A percentile compares a stretch with the other conserved stretches of the same genome.
Conservation (phyloP, 1,140 invertebrate genomes). For the Protaetia brevitarsis region DNA sequence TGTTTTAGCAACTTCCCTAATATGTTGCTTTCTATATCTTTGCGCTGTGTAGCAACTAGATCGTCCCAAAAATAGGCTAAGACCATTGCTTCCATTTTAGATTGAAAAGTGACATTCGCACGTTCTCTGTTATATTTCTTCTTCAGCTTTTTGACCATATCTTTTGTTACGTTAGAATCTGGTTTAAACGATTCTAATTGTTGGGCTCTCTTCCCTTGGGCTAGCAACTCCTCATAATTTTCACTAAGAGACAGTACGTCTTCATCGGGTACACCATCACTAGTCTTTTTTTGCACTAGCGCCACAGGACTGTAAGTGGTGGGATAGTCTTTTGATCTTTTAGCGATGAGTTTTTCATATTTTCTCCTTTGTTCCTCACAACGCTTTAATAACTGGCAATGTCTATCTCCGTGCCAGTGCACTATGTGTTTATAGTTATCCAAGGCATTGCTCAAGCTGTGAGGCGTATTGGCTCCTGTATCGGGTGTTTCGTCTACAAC, state of each 20-base stretch:
- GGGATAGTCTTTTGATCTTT: background rate
- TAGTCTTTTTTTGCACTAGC: background rate
- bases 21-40: slow-evolving; percentile 51
- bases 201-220: slow-evolving; percentile 27
- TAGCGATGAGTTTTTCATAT: slow-evolving; percentile 35
- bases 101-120: slow-evolving; percentile 34
- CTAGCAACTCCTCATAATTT: slow-evolving; percentile 34
- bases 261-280: background rate
- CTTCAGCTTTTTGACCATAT: slow-evolving; percentile 43
- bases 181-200: slow-evolving; percentile 26
- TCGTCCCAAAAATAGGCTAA: slow-evolving; percentile 47
- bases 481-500: too few relatives aligned
- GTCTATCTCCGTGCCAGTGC: slow-evolving; percentile 55
- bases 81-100: slow-evolving; percentile 43
- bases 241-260: slow-evolving; percentile 1
- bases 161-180: slow-evolving; percentile 30
- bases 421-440: slow-evolving; percentile 51
- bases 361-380: slow-evolving; percentile 34
- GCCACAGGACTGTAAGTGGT: background rate
- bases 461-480: too few relatives aligned
- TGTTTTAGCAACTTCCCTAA: slow-evolving; percentile 56
- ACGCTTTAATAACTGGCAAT: slow-evolving; percentile 37
- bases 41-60: slow-evolving; percentile 48
- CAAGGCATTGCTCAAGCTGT: slow-evolving; percentile 42
- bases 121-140: slow-evolving; percentile 33